Evolutionary conservation across 2,113 vertebrate species (phyloP).

Genomic region (Oryzias curvinotus): DNA sequence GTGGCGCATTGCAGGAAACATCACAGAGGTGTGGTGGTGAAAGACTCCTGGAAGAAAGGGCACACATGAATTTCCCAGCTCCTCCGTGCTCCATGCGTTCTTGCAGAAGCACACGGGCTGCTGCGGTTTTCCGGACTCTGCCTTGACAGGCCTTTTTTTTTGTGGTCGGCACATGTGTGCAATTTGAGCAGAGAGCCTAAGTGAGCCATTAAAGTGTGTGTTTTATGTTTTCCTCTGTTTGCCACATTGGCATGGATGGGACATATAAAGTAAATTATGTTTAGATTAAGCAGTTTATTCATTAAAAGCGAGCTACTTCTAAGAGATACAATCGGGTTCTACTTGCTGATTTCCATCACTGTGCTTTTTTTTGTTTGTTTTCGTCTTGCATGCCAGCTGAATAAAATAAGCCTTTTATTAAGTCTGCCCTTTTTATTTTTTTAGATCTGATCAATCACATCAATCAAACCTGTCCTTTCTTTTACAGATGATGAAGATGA

Average conservation of each 20-base stretch:
- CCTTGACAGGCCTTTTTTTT: conserved; percentile 78
- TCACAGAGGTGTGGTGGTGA: conserved; percentile 49
- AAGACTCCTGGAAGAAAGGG: conserved; percentile 30
- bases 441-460: neutral
- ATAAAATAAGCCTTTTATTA: neutral
- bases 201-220: conserved; percentile 50
- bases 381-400: neutral
- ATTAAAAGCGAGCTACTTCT: conserved; percentile 61
- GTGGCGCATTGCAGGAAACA: conserved; percentile 47
- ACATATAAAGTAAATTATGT: conserved; percentile 57
- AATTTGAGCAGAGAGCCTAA: conserved; percentile 71
- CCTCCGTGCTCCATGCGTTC: conserved; percentile 50
- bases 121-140: conserved; percentile 75
- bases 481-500: conserved; percentile 82
- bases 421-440: neutral
- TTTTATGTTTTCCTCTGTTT: conserved; percentile 3
- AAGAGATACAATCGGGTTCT: neutral
- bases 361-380: conserved; percentile 9
- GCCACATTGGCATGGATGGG: conserved; percentile 48
- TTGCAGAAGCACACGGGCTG: conserved; percentile 62
- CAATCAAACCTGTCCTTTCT: neutral
- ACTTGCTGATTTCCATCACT: neutral
- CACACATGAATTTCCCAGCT: conserved; percentile 43
- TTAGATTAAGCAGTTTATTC: conserved; percentile 68
- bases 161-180: conserved; percentile 80